Evolutionary conservation across 2,888 invertebrate species (phyloP).

Genomic region (Nyleta sp.): DNA sequence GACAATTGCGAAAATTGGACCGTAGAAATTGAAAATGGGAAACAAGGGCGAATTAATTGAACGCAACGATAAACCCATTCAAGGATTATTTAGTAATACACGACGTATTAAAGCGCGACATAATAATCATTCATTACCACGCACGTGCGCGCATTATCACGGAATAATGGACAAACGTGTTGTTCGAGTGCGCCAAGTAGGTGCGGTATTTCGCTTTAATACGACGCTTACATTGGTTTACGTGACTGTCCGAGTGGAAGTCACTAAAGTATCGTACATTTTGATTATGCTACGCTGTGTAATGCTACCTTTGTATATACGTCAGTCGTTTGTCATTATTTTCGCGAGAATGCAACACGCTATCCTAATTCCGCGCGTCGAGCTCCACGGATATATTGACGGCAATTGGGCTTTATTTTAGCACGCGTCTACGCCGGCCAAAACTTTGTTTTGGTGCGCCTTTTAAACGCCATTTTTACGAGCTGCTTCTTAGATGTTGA

Average conservation of each 20-base stretch:
- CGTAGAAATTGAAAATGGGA: conserved; percentile 2
- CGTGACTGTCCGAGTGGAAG: conserved; percentile 62
- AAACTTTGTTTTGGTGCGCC: too few species aligned
- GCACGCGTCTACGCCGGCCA: too few species aligned
- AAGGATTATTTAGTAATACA: conserved; percentile 53
- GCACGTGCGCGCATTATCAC: conserved; percentile 55
- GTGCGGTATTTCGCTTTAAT: conserved; percentile 53
- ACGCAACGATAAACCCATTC: conserved; percentile 24
- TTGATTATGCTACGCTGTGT: conserved; percentile 57
- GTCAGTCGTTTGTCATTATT: conserved; percentile 65
- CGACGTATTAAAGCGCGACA: conserved; percentile 46
- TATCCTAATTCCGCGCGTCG: conserved; percentile 28
- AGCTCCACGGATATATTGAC: conserved; percentile 14
- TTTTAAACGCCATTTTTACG: too few species aligned
- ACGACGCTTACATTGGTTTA: conserved; percentile 65
- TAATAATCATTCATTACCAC: conserved; percentile 59
- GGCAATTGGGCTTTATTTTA: neutral
- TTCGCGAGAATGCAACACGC: conserved; percentile 36
- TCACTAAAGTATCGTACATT: conserved; percentile 67
- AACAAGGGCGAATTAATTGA: conserved; percentile 23
- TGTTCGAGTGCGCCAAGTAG: conserved; percentile 36
- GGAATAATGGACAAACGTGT: conserved; percentile 60
- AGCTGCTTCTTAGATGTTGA: too few species aligned
- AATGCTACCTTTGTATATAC: conserved; percentile 51
- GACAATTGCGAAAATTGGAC: neutral